Conservation (phyloP, 2,888 invertebrate genomes). For the Spisula subtruncata region DNA sequence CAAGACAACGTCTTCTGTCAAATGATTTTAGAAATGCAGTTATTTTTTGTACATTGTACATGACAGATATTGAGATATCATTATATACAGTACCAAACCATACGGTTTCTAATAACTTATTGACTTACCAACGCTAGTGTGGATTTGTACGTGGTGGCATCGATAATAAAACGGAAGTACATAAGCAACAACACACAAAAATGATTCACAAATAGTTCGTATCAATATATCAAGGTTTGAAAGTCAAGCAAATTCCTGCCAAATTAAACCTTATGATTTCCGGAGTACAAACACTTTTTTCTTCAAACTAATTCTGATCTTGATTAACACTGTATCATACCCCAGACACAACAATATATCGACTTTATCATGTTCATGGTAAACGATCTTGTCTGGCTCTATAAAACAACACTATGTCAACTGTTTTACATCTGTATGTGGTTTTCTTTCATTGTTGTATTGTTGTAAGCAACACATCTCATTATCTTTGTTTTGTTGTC, state of each 20-base stretch:
- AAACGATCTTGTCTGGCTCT: background rate
- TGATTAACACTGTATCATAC: background rate
- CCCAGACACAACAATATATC: conserved; percentile 4
- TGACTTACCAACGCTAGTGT: too few species aligned
- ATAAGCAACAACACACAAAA: too few species aligned
- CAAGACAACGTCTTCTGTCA: too few species aligned
- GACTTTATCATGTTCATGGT: background rate
- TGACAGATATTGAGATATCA: too few species aligned
- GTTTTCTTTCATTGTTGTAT: background rate
- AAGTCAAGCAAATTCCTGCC: background rate
- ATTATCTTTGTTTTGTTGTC: conserved; percentile 22
- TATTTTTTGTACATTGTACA: too few species aligned
- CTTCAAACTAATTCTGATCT: background rate
- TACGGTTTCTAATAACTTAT: too few species aligned
- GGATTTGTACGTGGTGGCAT: too few species aligned
- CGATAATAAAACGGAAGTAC: too few species aligned
- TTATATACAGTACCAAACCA: too few species aligned
- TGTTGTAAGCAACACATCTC: background rate
- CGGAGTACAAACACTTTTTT: background rate
- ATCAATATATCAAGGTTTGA: background rate
- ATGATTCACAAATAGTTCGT: too few species aligned
- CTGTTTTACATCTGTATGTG: background rate
- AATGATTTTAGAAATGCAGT: too few species aligned
- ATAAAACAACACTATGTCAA: background rate
- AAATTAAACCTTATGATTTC: background rate